phyloP scores from a whole-genome alignment of 2,113 vertebrate species.

The Cyprinodon brontotheroides region DNA sequence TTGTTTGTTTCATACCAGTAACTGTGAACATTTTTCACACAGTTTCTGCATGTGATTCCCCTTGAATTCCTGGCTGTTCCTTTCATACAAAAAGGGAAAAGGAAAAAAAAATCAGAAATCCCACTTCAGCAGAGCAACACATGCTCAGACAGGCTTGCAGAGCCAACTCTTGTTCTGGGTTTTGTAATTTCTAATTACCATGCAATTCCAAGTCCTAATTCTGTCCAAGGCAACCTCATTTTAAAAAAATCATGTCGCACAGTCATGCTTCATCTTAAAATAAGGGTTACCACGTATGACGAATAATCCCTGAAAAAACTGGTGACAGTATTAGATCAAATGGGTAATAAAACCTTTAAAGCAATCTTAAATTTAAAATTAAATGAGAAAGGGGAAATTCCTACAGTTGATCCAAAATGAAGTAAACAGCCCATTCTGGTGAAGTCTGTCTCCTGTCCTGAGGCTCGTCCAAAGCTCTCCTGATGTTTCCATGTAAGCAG shows the following conservation, averaged over 20 bases:
- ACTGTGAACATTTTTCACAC: slow-evolving; percentile 18
- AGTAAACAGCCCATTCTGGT: neutral
- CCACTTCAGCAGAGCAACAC: slow-evolving; percentile 64
- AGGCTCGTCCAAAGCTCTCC: slow-evolving; percentile 30
- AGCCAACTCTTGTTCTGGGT: slow-evolving; percentile 58
- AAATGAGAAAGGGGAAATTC: neutral
- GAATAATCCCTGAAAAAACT: slow-evolving; percentile 8
- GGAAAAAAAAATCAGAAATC: slow-evolving; percentile 56
- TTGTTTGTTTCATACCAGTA: slow-evolving; percentile 30
- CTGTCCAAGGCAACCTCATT: slow-evolving; percentile 59
- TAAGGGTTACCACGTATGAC: slow-evolving; percentile 15
- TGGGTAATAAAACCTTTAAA: neutral
- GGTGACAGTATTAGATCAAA: slow-evolving; percentile 7
- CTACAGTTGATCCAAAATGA: slow-evolving; percentile 17
- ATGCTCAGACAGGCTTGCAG: slow-evolving; percentile 57
- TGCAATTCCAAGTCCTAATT: slow-evolving; percentile 61
- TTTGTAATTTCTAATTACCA: slow-evolving; percentile 72
- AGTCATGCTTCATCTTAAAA: slow-evolving; percentile 45
- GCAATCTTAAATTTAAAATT: neutral
- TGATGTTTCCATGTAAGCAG: slow-evolving; percentile 46
- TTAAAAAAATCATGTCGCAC: slow-evolving; percentile 49
- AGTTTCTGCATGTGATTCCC: slow-evolving; percentile 38
- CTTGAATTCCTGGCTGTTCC: slow-evolving; percentile 50
- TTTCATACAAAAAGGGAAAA: slow-evolving; percentile 32
- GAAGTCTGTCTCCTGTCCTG: slow-evolving; percentile 30